Conservation (phyloP, 2,888 invertebrate species). For the Yponomeuta plumbellus region DNA sequence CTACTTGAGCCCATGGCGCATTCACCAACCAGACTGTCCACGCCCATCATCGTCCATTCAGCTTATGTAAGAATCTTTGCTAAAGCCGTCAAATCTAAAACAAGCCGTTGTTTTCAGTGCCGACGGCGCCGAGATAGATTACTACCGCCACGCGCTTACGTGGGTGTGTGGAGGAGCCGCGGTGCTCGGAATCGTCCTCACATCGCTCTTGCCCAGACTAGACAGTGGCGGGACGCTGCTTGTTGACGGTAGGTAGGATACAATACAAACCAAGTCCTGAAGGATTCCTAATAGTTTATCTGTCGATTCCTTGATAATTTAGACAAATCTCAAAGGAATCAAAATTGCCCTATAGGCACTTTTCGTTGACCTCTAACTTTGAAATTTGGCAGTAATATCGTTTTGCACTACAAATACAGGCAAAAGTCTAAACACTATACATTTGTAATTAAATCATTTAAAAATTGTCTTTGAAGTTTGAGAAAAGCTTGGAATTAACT, state of each 20-base stretch:
- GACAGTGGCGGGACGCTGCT: constrained; percentile 19
- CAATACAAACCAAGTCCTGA: not conserved
- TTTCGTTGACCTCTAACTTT: no score
- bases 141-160: constrained; percentile 54
- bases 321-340: not conserved
- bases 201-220: constrained; percentile 47
- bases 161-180: constrained; percentile 60
- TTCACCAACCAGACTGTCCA: no score
- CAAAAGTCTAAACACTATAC: no score
- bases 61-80: no score
- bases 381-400: no score
- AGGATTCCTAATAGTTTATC: not conserved
- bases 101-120: constrained; percentile 36
- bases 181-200: constrained; percentile 45
- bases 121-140: constrained; percentile 43
- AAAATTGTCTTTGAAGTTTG: no score
- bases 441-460: no score
- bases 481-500: no score
- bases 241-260: constrained; percentile 14
- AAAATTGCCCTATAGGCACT: no score
- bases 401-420: no score
- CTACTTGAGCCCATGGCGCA: no score
- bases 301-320: not conserved
- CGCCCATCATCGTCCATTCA: not conserved
- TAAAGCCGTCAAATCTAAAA: no score